phyloP scores from a whole-genome alignment of 2,113 vertebrate species.

The Maccullochella peelii region DNA sequence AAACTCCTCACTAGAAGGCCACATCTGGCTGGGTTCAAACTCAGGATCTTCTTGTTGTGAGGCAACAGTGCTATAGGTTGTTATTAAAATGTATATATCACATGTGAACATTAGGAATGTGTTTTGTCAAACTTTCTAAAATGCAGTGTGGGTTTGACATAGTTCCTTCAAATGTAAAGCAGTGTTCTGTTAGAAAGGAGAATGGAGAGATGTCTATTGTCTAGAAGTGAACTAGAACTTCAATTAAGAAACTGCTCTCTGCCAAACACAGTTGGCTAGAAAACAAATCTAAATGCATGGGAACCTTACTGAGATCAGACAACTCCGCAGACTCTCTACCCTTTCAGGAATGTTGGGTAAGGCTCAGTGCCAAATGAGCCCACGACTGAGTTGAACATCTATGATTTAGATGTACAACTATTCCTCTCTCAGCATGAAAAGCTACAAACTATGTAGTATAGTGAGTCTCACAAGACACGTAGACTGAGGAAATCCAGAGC shows the following conservation, averaged over 20 bases:
- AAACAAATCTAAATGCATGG: conserved; percentile 70
- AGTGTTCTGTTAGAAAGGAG: conserved; percentile 12
- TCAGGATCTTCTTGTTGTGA: conserved; percentile 4
- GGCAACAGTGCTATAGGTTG: neutral
- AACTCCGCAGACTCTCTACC: conserved; percentile 35
- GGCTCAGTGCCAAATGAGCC: conserved; percentile 52
- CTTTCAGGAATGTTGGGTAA: conserved; percentile 67
- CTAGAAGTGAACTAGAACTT: conserved; percentile 35
- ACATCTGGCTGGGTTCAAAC: neutral
- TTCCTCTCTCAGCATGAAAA: conserved; percentile 14
- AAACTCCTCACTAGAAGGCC: neutral
- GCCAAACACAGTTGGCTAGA: conserved; percentile 62
- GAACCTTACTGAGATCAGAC: conserved; percentile 62
- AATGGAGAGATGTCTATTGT: conserved; percentile 30
- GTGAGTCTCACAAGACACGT: neutral
- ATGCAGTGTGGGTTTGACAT: neutral
- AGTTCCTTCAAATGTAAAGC: conserved; percentile 46
- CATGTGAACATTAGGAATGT: neutral
- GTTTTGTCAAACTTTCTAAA: neutral
- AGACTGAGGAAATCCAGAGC: conserved; percentile 22
- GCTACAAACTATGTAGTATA: neutral
- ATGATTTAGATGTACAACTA: conserved; percentile 40
- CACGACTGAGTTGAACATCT: conserved; percentile 31
- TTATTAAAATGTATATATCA: neutral
- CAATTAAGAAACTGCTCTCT: conserved; percentile 34